Conservation (phyloP, 2,113 vertebrate species). For the Damaliscus lunatus region DNA sequence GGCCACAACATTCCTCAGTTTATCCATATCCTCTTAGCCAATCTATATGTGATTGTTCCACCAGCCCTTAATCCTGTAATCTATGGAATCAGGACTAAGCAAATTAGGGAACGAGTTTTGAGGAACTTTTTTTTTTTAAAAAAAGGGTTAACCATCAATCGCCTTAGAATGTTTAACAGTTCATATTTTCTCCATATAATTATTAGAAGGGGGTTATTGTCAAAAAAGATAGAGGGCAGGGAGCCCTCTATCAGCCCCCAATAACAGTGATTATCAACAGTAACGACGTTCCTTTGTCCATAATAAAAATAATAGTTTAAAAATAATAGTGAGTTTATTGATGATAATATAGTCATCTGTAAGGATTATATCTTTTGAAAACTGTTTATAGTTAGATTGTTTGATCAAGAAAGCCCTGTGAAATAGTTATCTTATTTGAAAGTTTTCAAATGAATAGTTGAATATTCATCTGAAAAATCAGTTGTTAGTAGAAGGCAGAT, state of each 20-base stretch:
- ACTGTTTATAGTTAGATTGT: background rate
- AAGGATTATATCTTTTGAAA: background rate
- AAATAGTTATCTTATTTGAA: background rate
- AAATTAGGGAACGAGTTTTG: conserved; percentile 24
- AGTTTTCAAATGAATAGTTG: background rate
- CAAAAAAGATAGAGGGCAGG: background rate
- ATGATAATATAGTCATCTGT: background rate
- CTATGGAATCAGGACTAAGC: conserved; percentile 59
- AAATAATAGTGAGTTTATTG: background rate
- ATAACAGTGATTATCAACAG: background rate
- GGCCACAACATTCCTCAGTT: conserved; percentile 7
- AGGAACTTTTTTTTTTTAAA: background rate
- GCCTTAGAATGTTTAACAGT: background rate
- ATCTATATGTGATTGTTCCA: conserved; percentile 56
- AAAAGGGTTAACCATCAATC: background rate
- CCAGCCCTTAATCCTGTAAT: conserved; percentile 67
- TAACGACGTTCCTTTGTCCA: background rate
- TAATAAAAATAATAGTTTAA: background rate
- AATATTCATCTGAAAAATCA: background rate
- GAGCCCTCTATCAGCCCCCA: background rate
- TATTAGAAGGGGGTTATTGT: background rate
- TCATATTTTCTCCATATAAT: background rate
- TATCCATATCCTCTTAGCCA: conserved; percentile 58
- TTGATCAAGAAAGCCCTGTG: background rate
- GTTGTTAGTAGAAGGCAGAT: background rate